Conservation (phyloP, 2,888 invertebrate genomes). For the Drosophila mulleri region DNA sequence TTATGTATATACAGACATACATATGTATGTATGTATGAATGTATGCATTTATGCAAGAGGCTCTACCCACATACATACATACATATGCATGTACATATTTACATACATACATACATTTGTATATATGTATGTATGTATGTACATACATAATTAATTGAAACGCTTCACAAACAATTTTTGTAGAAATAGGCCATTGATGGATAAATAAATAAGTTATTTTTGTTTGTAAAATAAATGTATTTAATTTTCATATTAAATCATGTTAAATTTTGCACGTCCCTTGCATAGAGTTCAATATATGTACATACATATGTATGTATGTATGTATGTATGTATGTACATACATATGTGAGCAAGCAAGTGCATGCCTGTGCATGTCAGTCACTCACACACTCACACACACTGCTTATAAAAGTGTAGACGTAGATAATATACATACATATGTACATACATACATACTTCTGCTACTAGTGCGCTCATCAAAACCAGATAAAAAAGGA, state of each 20-base stretch:
- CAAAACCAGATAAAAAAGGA: slow-evolving; percentile 19
- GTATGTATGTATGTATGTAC: too few species aligned
- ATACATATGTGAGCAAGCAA: neutral
- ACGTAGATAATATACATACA: neutral
- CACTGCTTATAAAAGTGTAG: neutral
- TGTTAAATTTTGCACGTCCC: neutral
- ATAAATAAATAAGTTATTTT: neutral
- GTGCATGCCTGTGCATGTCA: neutral
- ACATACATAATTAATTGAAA: neutral
- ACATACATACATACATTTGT: too few species aligned
- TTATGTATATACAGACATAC: neutral
- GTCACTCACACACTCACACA: neutral
- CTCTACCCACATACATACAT: too few species aligned
- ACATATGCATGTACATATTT: too few species aligned
- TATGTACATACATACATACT: too few species aligned
- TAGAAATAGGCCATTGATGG: neutral
- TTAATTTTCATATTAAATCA: neutral
- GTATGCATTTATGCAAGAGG: too few species aligned
- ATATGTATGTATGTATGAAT: too few species aligned
- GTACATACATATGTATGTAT: too few species aligned
- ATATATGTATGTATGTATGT: too few species aligned
- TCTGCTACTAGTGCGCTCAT: neutral
- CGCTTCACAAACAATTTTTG: neutral
- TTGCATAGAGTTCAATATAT: neutral
- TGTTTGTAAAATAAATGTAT: neutral